Evolutionary conservation across 2,797 vertebrate species (phyloP), one percentile per base, ranked within the genome.

Genomic region (Crocodylus rhombifer): DNA sequence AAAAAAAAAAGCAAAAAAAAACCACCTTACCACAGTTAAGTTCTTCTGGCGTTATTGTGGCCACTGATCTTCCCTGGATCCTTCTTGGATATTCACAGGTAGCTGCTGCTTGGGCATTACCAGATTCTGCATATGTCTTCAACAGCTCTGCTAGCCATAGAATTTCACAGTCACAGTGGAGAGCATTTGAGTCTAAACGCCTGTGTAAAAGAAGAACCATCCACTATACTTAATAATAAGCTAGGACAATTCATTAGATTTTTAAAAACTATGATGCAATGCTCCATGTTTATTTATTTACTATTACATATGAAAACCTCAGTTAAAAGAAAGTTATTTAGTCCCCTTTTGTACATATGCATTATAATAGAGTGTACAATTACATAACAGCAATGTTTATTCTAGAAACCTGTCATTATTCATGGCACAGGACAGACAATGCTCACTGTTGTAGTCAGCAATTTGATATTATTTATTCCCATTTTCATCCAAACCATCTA

Each of bases 161-260:
- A 93, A 99, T 99, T 87, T 99, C 99, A 82, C 99, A 99, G 98
- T 99, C 99, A 71, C 99, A 99, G 97, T 98, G 99, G 55, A 99
- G 98, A 0, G 99, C 97, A 1, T 99, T 99, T 3, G 99, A 99
- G 96, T 99, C 99, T 97, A 99, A 97, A 6, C 99, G 98, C 96
- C 99, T 99, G 97, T 18, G 74, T 13, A 80, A 81, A 91, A 89
- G 33, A 93, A 88, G 73, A 21, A 25, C 60, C 15, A 28, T 81
- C 9, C 78, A 74, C 30, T 65, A 30, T 13, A 75, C 10, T 30
- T 51, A 8, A 92, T 28, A 92, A 84, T 14, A n/a, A 89, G 3
- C 33, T 75, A 13, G 1, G 1, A 17, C 8, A 80, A 7, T 10
- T 28, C 42, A 30, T 11, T 51, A 20, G 26, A 18, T 77, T 51